These are phyloP conservation scores for Tauraco erythrolophus DNA, from an alignment of 2,113 vertebrate genomes.

Conservation along the genomic window DNA sequence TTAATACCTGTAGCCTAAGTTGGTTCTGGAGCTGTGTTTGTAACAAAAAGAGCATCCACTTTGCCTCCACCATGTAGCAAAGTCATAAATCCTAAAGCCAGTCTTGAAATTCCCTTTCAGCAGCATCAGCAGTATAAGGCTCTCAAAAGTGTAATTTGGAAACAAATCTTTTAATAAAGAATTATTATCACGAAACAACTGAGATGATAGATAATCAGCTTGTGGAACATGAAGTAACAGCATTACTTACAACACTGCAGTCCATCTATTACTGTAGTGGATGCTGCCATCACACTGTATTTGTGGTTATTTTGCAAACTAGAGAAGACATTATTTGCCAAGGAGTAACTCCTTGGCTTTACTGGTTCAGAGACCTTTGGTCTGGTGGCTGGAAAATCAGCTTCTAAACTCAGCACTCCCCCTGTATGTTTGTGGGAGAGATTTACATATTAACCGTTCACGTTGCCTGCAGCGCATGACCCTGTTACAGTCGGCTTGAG, in stretches of 20 bases:
- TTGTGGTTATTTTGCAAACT: not conserved
- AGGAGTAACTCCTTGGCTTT: not conserved
- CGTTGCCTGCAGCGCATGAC: not conserved
- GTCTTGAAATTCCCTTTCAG: not conserved
- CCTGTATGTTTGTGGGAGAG: not conserved
- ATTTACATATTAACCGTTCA: not conserved
- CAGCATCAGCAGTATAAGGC: not conserved
- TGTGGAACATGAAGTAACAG: not conserved
- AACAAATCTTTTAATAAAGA: conserved; percentile 33
- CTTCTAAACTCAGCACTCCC: not conserved
- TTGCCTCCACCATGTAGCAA: not conserved
- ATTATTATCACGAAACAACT: not conserved
- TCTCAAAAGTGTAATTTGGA: not conserved
- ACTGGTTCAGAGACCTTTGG: not conserved
- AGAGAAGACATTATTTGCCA: fast-evolving
- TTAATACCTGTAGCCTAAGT: conserved; percentile 35
- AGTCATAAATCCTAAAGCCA: not conserved
- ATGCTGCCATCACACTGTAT: not conserved
- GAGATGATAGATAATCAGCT: not conserved
- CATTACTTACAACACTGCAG: not conserved
- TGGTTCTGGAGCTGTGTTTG: not conserved
- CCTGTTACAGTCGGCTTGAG: fast-evolving
- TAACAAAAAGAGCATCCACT: not conserved
- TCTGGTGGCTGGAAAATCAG: not conserved
- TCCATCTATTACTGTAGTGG: not conserved